A percentile compares a stretch with the other conserved stretches of the same genome.
phyloP scores from a whole-genome alignment of 2,113 vertebrate species.

The Syrrhaptes paradoxus region DNA sequence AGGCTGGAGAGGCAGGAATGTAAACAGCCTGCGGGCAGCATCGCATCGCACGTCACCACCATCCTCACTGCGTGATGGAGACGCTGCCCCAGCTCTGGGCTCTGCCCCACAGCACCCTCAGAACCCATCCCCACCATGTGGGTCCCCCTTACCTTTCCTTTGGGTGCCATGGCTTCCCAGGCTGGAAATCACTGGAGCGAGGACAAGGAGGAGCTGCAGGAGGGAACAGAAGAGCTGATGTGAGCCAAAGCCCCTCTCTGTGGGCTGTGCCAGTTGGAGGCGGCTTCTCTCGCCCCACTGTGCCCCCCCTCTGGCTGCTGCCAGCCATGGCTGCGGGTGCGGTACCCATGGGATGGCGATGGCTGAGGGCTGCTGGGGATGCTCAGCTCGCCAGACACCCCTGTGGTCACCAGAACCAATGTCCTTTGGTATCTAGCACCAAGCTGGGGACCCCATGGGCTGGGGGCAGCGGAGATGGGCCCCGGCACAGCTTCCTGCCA shows the following conservation, averaged over 20 bases:
- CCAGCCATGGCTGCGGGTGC: background rate
- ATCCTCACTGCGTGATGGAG: background rate
- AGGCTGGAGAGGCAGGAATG: slow-evolving; percentile 8
- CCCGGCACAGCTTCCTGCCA: background rate
- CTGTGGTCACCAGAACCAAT: background rate
- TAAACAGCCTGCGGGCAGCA: background rate
- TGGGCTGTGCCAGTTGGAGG: fast-evolving
- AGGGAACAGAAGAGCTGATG: background rate
- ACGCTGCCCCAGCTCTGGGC: background rate
- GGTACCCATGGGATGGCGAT: fast-evolving
- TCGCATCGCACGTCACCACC: fast-evolving
- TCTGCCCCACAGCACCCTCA: fast-evolving
- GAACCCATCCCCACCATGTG: fast-evolving
- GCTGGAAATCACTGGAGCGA: background rate
- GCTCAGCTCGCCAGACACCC: background rate
- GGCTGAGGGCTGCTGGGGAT: background rate
- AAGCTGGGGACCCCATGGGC: fast-evolving
- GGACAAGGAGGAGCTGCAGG: background rate
- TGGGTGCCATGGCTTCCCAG: slow-evolving; percentile 56
- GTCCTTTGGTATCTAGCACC: background rate
- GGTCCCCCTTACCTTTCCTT: slow-evolving; percentile 60
- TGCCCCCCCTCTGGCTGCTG: background rate
- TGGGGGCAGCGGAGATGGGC: fast-evolving
- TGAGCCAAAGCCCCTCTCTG: background rate
- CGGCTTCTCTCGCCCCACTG: background rate